These are phyloP conservation scores for Drosophila orosa DNA, from an alignment of 1,140 invertebrate species.

Conservation along the genomic window DNA sequence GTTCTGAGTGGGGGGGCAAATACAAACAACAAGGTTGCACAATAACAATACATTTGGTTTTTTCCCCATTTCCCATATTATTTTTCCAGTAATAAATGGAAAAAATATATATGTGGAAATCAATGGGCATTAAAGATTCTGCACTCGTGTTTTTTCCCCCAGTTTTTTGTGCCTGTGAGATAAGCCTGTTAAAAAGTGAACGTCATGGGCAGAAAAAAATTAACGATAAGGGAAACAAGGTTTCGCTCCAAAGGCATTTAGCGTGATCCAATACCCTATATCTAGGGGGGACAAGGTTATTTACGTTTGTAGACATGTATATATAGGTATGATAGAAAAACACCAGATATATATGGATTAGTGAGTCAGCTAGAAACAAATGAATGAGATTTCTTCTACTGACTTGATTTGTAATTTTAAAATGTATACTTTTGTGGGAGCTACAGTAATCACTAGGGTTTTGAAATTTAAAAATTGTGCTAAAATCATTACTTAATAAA, in stretches of 20 bases:
- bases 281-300: neutral
- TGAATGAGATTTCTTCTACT: neutral
- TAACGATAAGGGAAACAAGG: conserved; percentile 49
- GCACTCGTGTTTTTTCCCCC: conserved; percentile 33
- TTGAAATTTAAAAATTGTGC: too few relatives aligned
- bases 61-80: neutral
- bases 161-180: conserved; percentile 23
- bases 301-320: neutral
- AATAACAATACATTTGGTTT: conserved; percentile 5
- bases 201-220: conserved; percentile 48
- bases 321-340: neutral
- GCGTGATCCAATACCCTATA: conserved; percentile 40
- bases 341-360: too few relatives aligned
- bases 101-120: neutral
- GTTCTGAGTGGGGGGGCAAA: neutral
- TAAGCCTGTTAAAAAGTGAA: conserved; percentile 53
- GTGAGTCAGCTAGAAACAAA: neutral
- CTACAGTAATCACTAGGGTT: neutral
- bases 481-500: too few relatives aligned
- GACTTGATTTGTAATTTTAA: neutral
- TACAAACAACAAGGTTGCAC: neutral
- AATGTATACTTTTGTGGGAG: too few relatives aligned
- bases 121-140: conserved; percentile 27
- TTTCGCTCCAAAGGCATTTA: conserved; percentile 32
- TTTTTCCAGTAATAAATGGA: conserved; percentile 8